Evolutionary conservation across 2,888 invertebrate genomes (phyloP).

Genomic region (Bhutanitis thaidina): DNA sequence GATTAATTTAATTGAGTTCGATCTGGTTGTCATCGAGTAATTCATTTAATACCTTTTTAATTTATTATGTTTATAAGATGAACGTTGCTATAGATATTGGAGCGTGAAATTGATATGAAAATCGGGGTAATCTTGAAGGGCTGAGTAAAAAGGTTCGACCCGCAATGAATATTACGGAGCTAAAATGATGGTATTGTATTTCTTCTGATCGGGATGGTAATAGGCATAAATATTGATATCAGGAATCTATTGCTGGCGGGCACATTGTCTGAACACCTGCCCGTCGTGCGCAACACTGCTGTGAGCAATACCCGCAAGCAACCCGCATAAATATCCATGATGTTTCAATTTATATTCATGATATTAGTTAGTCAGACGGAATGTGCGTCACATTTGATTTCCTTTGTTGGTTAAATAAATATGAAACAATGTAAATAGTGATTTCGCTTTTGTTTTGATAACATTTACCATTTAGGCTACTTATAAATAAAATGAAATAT

Average conservation of each 20-base stretch:
- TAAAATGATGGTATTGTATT: slow-evolving; percentile 50
- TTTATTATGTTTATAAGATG: neutral
- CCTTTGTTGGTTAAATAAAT: slow-evolving; percentile 70
- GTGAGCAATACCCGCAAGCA: slow-evolving; percentile 64
- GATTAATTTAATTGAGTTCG: slow-evolving; percentile 57
- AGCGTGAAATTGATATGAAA: slow-evolving; percentile 12
- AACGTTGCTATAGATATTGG: slow-evolving; percentile 2
- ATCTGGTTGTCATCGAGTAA: slow-evolving; percentile 35
- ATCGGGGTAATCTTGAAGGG: slow-evolving; percentile 6
- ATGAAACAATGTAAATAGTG: slow-evolving; percentile 23
- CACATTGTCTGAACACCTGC: slow-evolving; percentile 75
- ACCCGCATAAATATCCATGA: slow-evolving; percentile 73
- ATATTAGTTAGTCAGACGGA: slow-evolving; percentile 65
- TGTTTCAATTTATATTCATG: slow-evolving; percentile 79
- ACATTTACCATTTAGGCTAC: neutral
- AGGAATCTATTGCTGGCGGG: slow-evolving; percentile 67
- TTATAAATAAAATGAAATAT: neutral
- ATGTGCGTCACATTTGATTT: slow-evolving; percentile 73
- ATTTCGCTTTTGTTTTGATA: slow-evolving; percentile 7
- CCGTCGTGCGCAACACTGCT: slow-evolving; percentile 43
- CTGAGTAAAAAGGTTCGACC: slow-evolving; percentile 22
- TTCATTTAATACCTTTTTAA: slow-evolving; percentile 3
- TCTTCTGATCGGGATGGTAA: slow-evolving; percentile 62
- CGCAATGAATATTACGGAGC: slow-evolving; percentile 30
- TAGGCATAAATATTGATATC: slow-evolving; percentile 74